These are phyloP conservation scores for Chrysogorgia sp. DNA, from an alignment of 92 coral and sea anemone species.

Conservation along the genomic window DNA sequence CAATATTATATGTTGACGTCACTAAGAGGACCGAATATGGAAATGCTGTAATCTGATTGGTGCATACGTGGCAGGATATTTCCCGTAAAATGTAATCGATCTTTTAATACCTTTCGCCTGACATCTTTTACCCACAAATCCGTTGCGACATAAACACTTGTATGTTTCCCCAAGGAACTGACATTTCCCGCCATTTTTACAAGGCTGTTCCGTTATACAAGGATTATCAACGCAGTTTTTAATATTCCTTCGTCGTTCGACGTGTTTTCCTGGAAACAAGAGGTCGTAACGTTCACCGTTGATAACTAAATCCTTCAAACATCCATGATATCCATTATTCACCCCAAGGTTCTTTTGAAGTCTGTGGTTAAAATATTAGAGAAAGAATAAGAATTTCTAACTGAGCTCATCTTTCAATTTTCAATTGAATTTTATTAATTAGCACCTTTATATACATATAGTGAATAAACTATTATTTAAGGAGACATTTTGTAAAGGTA, in stretches of 20 bases:
- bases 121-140: slow-evolving; percentile 42
- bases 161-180: slow-evolving; percentile 14
- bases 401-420: not conserved
- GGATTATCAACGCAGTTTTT: slow-evolving; percentile 33
- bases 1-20: not conserved
- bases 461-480: too few species aligned
- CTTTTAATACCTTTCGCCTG: slow-evolving; percentile 26
- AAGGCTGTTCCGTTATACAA: slow-evolving; percentile 13
- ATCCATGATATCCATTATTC: slow-evolving; percentile 20
- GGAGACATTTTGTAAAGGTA: too few species aligned
- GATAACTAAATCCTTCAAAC: slow-evolving; percentile 6
- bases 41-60: too few species aligned
- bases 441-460: too few species aligned
- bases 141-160: slow-evolving; percentile 17
- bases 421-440: too few species aligned
- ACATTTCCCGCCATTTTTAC: slow-evolving; percentile 39
- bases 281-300: slow-evolving; percentile 22
- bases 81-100: not conserved
- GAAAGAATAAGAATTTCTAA: not conserved
- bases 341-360: slow-evolving; percentile 24
- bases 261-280: slow-evolving; percentile 34
- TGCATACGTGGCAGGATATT: too few species aligned
- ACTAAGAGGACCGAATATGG: too few species aligned
- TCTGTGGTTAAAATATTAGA: not conserved
- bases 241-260: slow-evolving; percentile 11